Evolutionary conservation across 2,113 vertebrate species (phyloP).

Genomic region (Galbula dea): DNA sequence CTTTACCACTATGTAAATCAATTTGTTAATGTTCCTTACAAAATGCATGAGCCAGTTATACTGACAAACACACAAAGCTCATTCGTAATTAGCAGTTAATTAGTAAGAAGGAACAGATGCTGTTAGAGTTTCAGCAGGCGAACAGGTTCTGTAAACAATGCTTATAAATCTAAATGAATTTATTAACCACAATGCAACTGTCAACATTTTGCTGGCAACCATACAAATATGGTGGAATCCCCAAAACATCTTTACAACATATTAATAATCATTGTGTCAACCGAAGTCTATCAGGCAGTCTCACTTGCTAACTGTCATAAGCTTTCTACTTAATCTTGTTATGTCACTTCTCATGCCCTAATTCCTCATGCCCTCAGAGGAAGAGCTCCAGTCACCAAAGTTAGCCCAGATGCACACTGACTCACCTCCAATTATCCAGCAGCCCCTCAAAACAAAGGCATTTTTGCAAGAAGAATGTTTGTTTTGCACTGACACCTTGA

Average conservation of each 20-base stretch:
- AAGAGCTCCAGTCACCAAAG: not conserved
- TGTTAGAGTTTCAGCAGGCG: conserved; percentile 84
- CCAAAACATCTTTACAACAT: conserved; percentile 70
- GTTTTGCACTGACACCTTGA: fast-evolving
- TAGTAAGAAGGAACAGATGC: conserved; percentile 94
- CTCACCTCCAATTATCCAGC: fast-evolving
- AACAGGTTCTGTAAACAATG: conserved; percentile 96
- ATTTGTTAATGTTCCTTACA: conserved; percentile 87
- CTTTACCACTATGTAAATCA: conserved; percentile 81
- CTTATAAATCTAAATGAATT: conserved; percentile 90
- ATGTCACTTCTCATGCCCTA: not conserved
- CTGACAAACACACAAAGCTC: conserved; percentile 87
- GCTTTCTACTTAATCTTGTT: conserved; percentile 30
- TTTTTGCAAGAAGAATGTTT: not conserved
- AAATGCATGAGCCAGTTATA: conserved; percentile 84
- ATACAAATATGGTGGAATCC: conserved; percentile 77
- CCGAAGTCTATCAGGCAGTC: conserved; percentile 30
- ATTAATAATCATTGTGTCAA: conserved; percentile 70
- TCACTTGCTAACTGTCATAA: conserved; percentile 41
- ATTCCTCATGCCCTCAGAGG: not conserved
- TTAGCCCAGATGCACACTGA: not conserved
- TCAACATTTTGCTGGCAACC: conserved; percentile 79
- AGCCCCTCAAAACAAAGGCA: fast-evolving
- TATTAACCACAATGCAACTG: conserved; percentile 85
- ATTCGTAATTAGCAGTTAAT: conserved; percentile 94